These are phyloP conservation scores for Ectropis grisescens DNA, from an alignment of 1,140 invertebrate species.

Conservation along the genomic window DNA sequence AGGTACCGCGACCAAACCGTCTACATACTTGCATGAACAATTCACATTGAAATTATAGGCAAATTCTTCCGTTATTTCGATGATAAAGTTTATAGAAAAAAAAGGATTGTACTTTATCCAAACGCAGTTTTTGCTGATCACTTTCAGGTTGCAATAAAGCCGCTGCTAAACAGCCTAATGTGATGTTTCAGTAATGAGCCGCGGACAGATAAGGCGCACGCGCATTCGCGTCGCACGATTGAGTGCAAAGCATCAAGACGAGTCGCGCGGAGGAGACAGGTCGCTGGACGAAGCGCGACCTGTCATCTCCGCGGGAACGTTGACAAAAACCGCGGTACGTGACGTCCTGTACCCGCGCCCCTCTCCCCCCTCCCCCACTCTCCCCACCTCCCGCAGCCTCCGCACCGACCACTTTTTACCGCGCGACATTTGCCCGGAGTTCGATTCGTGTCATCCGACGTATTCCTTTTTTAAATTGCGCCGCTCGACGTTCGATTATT, in stretches of 20 bases:
- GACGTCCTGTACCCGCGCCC: constrained; percentile 49
- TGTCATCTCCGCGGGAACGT: constrained; percentile 67
- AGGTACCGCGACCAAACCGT: neutral
- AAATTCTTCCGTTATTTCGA: too few species aligned
- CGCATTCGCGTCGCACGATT: too few species aligned
- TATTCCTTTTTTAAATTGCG: constrained; percentile 66
- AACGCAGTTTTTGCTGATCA: too few species aligned
- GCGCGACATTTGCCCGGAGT: constrained; percentile 68
- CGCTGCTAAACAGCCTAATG: too few species aligned
- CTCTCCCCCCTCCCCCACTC: constrained; percentile 8
- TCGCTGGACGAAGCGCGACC: constrained; percentile 56
- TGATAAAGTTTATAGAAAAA: too few species aligned
- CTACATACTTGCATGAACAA: constrained; percentile 4
- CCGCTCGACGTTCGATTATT: constrained; percentile 44
- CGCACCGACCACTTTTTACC: constrained; percentile 61
- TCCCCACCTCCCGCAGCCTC: constrained; percentile 10
- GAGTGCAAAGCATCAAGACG: constrained; percentile 61
- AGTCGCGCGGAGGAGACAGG: constrained; percentile 27
- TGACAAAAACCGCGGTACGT: constrained; percentile 68
- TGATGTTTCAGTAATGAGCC: too few species aligned
- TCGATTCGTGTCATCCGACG: constrained; percentile 67
- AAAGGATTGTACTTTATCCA: too few species aligned
- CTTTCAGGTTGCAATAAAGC: too few species aligned
- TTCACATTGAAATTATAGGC: too few species aligned
- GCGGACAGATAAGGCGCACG: too few species aligned